Base-by-base conservation (phyloP, 1,140 invertebrate species). In the Cherax destructor region DNA sequence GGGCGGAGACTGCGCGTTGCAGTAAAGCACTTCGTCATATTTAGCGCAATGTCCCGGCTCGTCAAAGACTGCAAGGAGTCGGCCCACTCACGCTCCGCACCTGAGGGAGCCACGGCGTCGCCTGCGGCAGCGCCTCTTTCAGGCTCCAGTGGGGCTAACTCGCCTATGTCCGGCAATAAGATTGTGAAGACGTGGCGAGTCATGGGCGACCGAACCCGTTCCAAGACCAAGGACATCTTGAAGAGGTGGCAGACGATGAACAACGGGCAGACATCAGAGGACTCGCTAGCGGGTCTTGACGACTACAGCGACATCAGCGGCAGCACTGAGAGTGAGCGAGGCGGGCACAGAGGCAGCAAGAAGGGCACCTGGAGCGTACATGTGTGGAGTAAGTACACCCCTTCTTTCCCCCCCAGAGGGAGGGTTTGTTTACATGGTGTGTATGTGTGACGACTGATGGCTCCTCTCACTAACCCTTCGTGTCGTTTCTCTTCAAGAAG, bases 191-290 rank as follows among this genome's bases (percentile, higher is more conserved):
- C 92, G 3, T 91, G 88, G 86, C 78, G 86, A 59, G 89, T 91
- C 50, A 93, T 93, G 92, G 92, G 92, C 4, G 92, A 91, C 79
- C 86, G 88, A 59, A 93, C 92, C 41, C 86, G 88, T 10, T 87
- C 88, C 50, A 93, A 91, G 74, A 93, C 92, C 41, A 83, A 91
- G 41, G 92, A 93, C 52, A 93, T 93, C 65, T 74, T 93, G 61
- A 93, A 93, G 84, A 87, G 92, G 72, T 93, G 92, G 92, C 92
- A 93, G 72, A 93, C 92, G 83, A 93, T 93, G 92, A 91, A 91
- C 61, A 93, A 91, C 69, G 88, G 92, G 0, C 92, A 93, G 84
- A 88, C 92, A 49, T 91, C 92, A 1, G 86, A 83, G 52, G 92
- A 93, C 77, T 93, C 92, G 9, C 47, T 88, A 47, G 86, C 76